These are phyloP conservation scores for Drosophila nikananu DNA, from an alignment of 1,140 invertebrate genomes.

Conservation along the genomic window DNA sequence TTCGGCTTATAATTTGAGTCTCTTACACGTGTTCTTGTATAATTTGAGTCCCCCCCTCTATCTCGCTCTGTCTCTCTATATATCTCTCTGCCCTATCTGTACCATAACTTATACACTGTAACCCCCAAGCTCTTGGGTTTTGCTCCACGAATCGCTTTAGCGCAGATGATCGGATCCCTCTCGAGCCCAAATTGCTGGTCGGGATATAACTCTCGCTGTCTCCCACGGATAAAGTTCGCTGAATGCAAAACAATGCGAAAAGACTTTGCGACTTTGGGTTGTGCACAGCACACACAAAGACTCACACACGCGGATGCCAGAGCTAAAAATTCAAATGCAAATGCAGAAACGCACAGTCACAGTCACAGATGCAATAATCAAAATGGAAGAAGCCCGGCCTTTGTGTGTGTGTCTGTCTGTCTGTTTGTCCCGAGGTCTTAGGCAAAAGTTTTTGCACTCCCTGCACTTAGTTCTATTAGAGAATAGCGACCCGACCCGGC, in stretches of 20 bases:
- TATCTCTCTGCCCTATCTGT: conserved; percentile 33
- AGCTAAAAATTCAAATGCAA: conserved; percentile 21
- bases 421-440: conserved; percentile 29
- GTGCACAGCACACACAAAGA: conserved; percentile 13
- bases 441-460: conserved; percentile 67
- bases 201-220: conserved; percentile 42
- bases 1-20: conserved; percentile 54
- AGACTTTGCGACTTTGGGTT: conserved; percentile 46
- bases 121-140: conserved; percentile 77
- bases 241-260: conserved; percentile 53
- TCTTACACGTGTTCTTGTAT: conserved; percentile 36
- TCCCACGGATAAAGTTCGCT: conserved; percentile 47
- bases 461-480: conserved; percentile 76
- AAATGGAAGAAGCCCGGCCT: conserved; percentile 65
- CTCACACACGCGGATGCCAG: conserved; percentile 5
- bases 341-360: conserved; percentile 40
- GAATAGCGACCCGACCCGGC: conserved; percentile 38
- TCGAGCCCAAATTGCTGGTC: conserved; percentile 55
- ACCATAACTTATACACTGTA: conserved; percentile 82
- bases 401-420: conserved; percentile 26
- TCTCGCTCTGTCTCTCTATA: neutral
- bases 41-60: conserved; percentile 16
- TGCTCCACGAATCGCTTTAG: conserved; percentile 81
- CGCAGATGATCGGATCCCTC: conserved; percentile 48
- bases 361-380: conserved; percentile 66